These are phyloP conservation scores for Monochamus alternatus DNA, from an alignment of 2,888 invertebrate genomes.

Conservation along the genomic window DNA sequence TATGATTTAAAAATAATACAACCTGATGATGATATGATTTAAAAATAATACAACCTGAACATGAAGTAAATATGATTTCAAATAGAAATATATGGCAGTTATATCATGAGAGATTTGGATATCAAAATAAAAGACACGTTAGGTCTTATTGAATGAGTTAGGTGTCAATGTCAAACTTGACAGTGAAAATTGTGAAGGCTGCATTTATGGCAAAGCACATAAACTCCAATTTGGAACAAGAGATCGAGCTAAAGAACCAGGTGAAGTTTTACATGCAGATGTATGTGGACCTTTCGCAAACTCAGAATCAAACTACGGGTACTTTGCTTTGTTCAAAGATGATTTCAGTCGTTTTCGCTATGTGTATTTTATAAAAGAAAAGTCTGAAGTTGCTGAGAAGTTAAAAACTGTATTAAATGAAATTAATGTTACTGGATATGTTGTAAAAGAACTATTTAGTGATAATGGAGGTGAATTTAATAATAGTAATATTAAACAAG, in stretches of 20 bases:
- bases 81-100: background rate
- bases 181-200: conserved; percentile 51
- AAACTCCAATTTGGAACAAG: conserved; percentile 1
- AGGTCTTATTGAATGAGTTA: background rate
- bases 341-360: conserved; percentile 12
- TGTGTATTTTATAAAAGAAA: conserved; percentile 24
- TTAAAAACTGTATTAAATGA: background rate
- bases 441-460: background rate
- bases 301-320: background rate
- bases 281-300: background rate
- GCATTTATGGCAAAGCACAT: conserved; percentile 55
- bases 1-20: background rate
- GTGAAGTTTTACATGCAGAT: background rate
- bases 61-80: background rate
- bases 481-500: background rate
- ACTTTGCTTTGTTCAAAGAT: conserved; percentile 8
- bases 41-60: background rate
- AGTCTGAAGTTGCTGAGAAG: background rate
- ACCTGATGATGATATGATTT: no score
- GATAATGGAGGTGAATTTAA: background rate
- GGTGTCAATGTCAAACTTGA: conserved; percentile 30
- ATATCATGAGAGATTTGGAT: conserved; percentile 53
- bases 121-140: conserved; percentile 48
- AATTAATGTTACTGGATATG: background rate
- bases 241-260: background rate